phyloP scores from a whole-genome alignment of 2,888 invertebrate species.

The Archaeoteleia sp. region DNA sequence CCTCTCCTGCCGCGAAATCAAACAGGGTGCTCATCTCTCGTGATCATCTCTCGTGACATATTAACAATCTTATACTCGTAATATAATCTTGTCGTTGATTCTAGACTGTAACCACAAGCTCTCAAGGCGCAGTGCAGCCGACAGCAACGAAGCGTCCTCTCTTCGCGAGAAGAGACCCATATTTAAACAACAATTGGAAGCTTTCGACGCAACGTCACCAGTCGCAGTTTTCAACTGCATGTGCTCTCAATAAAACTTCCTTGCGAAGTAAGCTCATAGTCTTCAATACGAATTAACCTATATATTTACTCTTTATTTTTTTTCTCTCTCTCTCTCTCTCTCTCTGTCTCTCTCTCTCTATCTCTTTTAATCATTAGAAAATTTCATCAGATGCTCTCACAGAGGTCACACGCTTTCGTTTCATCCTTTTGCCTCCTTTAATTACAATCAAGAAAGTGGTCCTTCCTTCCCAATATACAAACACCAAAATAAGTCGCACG shows the following conservation, averaged over 20 bases:
- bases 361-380: constrained; percentile 43
- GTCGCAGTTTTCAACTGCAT: constrained; percentile 23
- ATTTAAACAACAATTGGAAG: constrained; percentile 47
- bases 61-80: constrained; percentile 54
- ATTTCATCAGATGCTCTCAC: constrained; percentile 30
- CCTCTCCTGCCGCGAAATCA: no score
- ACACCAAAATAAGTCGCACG: constrained; percentile 43
- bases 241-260: constrained; percentile 46
- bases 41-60: constrained; percentile 35
- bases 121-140: constrained; percentile 50
- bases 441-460: constrained; percentile 48
- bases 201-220: constrained; percentile 7
- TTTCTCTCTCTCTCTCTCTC: background rate
- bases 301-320: constrained; percentile 20
- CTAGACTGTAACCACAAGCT: constrained; percentile 53
- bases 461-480: constrained; percentile 42
- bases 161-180: constrained; percentile 22
- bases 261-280: constrained; percentile 52
- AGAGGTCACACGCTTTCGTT: constrained; percentile 16
- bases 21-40: no score
- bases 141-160: constrained; percentile 24
- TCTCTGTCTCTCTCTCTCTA: constrained; percentile 4
- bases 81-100: constrained; percentile 50
- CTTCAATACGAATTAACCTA: constrained; percentile 48
- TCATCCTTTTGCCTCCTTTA: constrained; percentile 23